Conservation (phyloP, 2,113 vertebrate genomes). For the Lipotes vexillifer region DNA sequence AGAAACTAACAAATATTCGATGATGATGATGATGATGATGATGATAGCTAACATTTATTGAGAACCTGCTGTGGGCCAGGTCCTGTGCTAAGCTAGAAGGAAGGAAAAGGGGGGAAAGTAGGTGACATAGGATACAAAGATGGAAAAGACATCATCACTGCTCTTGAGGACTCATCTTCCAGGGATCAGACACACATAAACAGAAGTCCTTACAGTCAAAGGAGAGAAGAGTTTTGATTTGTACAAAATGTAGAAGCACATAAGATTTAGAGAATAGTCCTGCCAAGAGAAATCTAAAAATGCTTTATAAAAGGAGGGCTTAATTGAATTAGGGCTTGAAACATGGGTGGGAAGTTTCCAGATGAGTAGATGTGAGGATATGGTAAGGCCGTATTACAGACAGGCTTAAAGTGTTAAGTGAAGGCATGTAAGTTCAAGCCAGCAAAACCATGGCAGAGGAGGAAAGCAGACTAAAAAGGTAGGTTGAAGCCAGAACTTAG, state of each 20-base stretch:
- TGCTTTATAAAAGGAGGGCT: not conserved
- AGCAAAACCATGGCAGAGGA: not conserved
- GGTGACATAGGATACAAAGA: not conserved
- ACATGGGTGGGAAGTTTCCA: not conserved
- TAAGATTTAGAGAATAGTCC: not conserved
- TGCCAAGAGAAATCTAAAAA: not conserved
- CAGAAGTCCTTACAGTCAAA: not conserved
- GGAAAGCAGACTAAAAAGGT: not conserved
- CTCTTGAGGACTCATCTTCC: not conserved
- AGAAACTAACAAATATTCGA: constrained; percentile 17
- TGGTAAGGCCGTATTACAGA: not conserved
- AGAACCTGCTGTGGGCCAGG: not conserved
- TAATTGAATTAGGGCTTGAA: not conserved
- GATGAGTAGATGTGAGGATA: not conserved
- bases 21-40: not conserved
- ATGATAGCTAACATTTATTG: not conserved
- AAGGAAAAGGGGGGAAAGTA: not conserved
- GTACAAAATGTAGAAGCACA: not conserved
- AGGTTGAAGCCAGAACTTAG: not conserved
- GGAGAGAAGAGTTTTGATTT: not conserved
- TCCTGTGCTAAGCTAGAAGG: not conserved
- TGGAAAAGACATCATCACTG: not conserved
- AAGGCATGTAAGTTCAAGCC: not conserved
- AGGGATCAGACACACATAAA: not conserved
- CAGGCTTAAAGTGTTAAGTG: not conserved